phyloP scores from a whole-genome alignment of 2,888 invertebrate genomes.

The Ochropleura leucogaster region DNA sequence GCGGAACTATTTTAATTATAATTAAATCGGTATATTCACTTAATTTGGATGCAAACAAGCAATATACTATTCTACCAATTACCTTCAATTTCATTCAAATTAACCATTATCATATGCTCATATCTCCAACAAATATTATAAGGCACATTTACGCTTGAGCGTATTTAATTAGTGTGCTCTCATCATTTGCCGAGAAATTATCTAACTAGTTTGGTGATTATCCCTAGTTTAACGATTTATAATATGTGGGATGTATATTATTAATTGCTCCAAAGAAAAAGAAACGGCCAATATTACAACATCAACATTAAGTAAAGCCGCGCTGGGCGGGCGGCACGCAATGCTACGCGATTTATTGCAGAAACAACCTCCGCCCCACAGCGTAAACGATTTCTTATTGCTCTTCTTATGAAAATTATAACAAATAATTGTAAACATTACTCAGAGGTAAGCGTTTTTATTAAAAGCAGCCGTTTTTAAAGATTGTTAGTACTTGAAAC shows the following conservation, averaged over 20 bases:
- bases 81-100: not conserved
- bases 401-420: conserved; percentile 43
- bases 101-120: no score
- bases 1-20: not conserved
- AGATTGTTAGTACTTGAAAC: not conserved
- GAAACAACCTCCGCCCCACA: conserved; percentile 35
- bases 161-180: not conserved
- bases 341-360: conserved; percentile 48
- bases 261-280: not conserved
- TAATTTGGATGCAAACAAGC: not conserved
- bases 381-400: conserved; percentile 54
- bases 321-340: conserved; percentile 39
- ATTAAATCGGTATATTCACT: not conserved
- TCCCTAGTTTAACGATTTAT: not conserved
- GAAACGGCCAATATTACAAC: conserved; percentile 7
- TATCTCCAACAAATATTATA: no score
- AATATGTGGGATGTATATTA: not conserved
- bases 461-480: conserved; percentile 6
- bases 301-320: conserved; percentile 31
- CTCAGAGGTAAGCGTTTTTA: conserved; percentile 26
- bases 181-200: not conserved
- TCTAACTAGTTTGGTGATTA: not conserved
- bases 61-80: not conserved
- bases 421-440: conserved; percentile 45
- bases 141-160: not conserved